Evolutionary conservation across 2,797 vertebrate genomes (phyloP).

Genomic region (Lateolabrax maculatus): DNA sequence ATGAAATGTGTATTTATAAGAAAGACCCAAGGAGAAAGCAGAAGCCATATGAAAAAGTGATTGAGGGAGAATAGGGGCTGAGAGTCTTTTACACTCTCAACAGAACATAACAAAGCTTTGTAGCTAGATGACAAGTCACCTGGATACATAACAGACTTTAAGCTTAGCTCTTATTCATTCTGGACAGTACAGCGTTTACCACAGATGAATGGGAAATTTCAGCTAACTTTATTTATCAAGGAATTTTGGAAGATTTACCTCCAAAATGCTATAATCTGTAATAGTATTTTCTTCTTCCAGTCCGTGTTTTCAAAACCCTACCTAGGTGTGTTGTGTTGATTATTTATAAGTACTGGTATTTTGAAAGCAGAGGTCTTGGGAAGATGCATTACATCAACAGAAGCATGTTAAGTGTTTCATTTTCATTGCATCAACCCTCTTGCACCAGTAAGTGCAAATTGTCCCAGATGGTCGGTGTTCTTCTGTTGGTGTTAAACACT

Average conservation of each 20-base stretch:
- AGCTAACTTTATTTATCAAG: neutral
- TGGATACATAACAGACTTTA: conserved; percentile 21
- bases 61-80: neutral
- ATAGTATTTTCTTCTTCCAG: neutral
- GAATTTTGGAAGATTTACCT: neutral
- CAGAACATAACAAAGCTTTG: conserved; percentile 12
- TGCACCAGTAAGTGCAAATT: conserved; percentile 26
- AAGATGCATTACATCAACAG: conserved; percentile 34
- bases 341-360: conserved; percentile 40
- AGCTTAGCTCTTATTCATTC: neutral
- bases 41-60: conserved; percentile 28
- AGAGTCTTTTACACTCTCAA: conserved; percentile 9
- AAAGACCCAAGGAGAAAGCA: conserved; percentile 41
- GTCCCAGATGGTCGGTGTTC: conserved; percentile 41
- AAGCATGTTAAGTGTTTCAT: conserved; percentile 26
- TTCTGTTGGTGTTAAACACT: conserved; percentile 31
- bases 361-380: conserved; percentile 34
- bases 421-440: neutral
- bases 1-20: conserved; percentile 52
- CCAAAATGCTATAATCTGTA: neutral
- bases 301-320: conserved; percentile 24
- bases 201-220: conserved; percentile 1
- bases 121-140: conserved; percentile 12
- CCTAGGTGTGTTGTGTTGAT: conserved; percentile 32
- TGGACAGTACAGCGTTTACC: neutral